phyloP scores from a whole-genome alignment of 2,888 invertebrate species.

The Neuroscelio doddi region DNA sequence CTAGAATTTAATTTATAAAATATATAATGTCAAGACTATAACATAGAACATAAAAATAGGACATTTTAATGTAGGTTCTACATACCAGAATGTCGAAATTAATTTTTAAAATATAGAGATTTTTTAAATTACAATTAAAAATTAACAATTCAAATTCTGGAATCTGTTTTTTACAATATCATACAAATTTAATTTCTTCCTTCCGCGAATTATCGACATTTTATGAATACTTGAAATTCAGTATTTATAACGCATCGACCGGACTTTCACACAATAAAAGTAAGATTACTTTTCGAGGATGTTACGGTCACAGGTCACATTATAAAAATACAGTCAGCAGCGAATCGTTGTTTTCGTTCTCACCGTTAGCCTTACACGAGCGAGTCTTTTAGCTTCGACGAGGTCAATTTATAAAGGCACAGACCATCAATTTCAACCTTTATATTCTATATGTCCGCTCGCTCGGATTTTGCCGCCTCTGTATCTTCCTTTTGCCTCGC shows the following conservation, averaged over 20 bases:
- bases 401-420: constrained; percentile 2
- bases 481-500: constrained; percentile 13
- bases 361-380: constrained; percentile 12
- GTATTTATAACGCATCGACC: constrained; percentile 34
- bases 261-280: constrained; percentile 7
- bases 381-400: not conserved
- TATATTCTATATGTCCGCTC: constrained; percentile 6
- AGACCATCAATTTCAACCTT: constrained; percentile 9
- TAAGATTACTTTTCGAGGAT: constrained; percentile 17
- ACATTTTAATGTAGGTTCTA: no score
- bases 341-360: constrained; percentile 16
- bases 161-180: no score
- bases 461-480: not conserved
- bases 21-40: no score
- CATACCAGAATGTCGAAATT: no score
- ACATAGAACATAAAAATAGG: no score
- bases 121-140: no score
- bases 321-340: constrained; percentile 24
- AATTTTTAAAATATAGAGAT: no score
- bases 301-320: constrained; percentile 10
- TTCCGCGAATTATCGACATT: no score
- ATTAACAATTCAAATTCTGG: no score
- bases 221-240: constrained; percentile 12
- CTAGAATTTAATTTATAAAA: no score
- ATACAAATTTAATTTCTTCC: no score